phyloP scores from a whole-genome alignment of 2,113 vertebrate species.

The Aythya baeri region DNA sequence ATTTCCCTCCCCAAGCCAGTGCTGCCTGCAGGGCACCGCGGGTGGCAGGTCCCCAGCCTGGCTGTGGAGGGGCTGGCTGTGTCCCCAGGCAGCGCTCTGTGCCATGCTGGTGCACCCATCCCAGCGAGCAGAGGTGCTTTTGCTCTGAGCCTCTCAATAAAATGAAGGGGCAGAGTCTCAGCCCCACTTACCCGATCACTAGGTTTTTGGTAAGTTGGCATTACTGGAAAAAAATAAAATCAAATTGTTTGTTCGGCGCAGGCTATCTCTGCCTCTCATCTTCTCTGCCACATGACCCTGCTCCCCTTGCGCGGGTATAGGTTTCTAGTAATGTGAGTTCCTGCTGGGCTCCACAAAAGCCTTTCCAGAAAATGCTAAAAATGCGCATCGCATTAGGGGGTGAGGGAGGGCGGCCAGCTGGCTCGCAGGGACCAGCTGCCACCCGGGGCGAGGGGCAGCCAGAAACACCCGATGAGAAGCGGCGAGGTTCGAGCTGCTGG shows the following conservation, averaged over 20 bases:
- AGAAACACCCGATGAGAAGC: neutral
- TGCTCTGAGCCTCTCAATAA: neutral
- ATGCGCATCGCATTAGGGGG: slow-evolving; percentile 21
- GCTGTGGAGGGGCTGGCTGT: neutral
- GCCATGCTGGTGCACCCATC: neutral
- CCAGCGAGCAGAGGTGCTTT: neutral
- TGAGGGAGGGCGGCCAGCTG: neutral
- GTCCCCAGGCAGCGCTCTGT: neutral
- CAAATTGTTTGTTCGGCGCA: neutral
- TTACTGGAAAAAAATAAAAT: neutral
- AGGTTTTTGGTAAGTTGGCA: neutral
- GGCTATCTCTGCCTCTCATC: slow-evolving; percentile 41
- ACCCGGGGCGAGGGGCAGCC: fast-evolving
- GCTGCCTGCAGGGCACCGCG: neutral
- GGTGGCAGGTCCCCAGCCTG: fast-evolving
- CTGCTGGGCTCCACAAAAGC: neutral
- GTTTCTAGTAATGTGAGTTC: slow-evolving; percentile 59
- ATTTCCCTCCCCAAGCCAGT: neutral
- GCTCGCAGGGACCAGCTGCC: neutral
- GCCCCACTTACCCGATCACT: neutral
- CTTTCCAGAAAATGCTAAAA: slow-evolving; percentile 27
- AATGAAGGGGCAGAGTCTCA: neutral
- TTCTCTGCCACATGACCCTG: neutral
- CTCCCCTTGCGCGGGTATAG: neutral
- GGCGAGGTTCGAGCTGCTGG: neutral